Evolutionary conservation across 2,113 vertebrate genomes (phyloP).

Genomic region (Hystrix cristata): DNA sequence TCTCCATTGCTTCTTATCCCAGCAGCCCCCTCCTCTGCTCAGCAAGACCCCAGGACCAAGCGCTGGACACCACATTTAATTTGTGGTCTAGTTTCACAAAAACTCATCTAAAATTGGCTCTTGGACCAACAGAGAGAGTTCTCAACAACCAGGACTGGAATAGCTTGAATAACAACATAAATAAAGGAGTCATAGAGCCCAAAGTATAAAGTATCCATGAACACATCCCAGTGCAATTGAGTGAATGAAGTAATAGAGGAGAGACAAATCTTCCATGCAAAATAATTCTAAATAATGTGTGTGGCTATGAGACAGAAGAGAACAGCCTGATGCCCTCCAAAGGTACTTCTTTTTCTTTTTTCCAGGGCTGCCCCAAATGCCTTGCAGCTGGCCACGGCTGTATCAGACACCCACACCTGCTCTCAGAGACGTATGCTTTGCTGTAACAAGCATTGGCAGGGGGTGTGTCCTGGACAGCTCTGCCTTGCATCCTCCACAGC

Average conservation of each 20-base stretch:
- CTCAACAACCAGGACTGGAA: background rate
- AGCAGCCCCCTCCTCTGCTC: background rate
- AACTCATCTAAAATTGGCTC: background rate
- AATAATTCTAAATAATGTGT: background rate
- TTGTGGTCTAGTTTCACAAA: background rate
- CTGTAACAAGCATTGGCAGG: background rate
- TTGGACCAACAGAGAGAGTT: background rate
- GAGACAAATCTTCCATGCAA: background rate
- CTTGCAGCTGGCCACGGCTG: background rate
- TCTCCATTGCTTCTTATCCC: background rate
- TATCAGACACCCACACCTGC: background rate
- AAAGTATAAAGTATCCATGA: background rate
- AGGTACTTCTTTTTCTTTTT: background rate
- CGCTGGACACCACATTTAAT: accelerated
- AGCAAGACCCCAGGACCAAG: background rate
- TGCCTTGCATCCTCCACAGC: background rate
- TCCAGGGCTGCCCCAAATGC: background rate
- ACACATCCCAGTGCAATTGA: background rate
- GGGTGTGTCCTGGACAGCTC: background rate
- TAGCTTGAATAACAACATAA: background rate
- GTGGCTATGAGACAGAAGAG: background rate
- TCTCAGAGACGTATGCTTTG: background rate
- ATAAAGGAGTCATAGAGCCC: background rate
- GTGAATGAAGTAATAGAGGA: background rate
- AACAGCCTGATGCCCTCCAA: background rate